Evolutionary conservation across 2,888 invertebrate genomes (phyloP).

Genomic region (Halocaridina rubra): DNA sequence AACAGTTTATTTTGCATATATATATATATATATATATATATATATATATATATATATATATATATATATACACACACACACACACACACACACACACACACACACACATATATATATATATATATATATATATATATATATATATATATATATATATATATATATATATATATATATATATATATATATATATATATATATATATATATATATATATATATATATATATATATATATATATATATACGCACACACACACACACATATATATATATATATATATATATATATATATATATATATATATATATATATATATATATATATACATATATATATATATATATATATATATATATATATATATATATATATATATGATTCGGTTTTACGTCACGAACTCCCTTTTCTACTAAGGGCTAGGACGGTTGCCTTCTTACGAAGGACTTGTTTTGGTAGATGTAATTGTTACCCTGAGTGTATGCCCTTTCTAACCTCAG

Average conservation of each 20-base stretch:
- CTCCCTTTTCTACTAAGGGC: no score
- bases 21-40: not conserved
- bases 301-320: not conserved
- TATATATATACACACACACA: not conserved
- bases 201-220: constrained; percentile 26
- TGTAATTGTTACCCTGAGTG: no score
- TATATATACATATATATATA: constrained; percentile 3
- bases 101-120: not conserved
- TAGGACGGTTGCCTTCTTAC: no score
- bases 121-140: not conserved
- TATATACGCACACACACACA: not conserved
- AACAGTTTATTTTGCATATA: no score
- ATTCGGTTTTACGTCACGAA: no score
- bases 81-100: not conserved
- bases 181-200: constrained; percentile 15
- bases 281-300: not conserved
- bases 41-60: not conserved
- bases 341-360: constrained; percentile 3
- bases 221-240: constrained; percentile 20
- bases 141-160: not conserved
- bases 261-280: not conserved
- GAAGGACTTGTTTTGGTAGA: no score
- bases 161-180: constrained; percentile 21
- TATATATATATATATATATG: no score
- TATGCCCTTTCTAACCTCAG: no score